Evolutionary conservation across 2,888 invertebrate species (phyloP), one percentile per base, ranked within the genome.

Genomic region (Julus scanicus): DNA sequence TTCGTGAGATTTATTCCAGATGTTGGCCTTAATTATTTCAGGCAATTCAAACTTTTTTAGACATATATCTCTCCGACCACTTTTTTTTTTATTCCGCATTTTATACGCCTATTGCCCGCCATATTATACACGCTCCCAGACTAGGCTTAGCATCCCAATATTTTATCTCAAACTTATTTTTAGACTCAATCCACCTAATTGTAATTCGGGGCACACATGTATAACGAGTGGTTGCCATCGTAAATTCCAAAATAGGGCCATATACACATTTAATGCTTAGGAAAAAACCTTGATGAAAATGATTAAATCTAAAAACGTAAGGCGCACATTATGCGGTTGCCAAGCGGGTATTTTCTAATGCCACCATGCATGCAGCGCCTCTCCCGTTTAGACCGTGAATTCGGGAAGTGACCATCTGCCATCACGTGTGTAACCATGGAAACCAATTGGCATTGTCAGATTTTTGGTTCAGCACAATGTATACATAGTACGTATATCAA

Each of bases 161-260:
- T 71, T 20, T 71, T 71, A 71, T 71, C 71, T 71, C 71, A 2
- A 71, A 29, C 71, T 71, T 71, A 71, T 71, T 71, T 71, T 71
- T 71, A 71, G 71, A 71, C 71, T 71, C 29, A 11, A 71, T 71
- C 11, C 71, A 9, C 71, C 71, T 71, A 71, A 71, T 71, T 71
- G 71, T 71, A 71, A 71, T 71, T 71, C 71, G 20, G 71, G 29
- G 71, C 71, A 71, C 71, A 29, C 8, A 20, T 71, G 29, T 71
- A 63, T 71, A 20, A 71, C 71, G 71, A 71, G 71, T 71, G 71
- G 71, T 71, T 71, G 9, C 71, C 71, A 71, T 71, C 71, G 71
- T 71, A 71, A 71, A 71, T 71, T 71, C 71, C 71, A 71, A 71
- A 71, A 71, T 20, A 71, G 71, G 71, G 71, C 71, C 71, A 71